Conservation (phyloP, 2,888 invertebrate species). For the Stegophylla sp. region DNA sequence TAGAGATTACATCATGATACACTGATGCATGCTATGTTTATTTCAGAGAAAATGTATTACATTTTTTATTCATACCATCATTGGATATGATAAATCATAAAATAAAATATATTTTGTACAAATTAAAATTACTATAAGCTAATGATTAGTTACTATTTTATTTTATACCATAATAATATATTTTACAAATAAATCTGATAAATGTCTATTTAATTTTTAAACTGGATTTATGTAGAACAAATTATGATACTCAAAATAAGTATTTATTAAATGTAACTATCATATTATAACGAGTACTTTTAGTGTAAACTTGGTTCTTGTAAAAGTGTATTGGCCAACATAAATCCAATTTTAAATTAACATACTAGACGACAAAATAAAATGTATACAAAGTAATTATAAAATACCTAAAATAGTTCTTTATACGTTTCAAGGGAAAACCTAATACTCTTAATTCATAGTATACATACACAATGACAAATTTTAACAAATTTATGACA, state of each 20-base stretch:
- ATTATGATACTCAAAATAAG: not conserved
- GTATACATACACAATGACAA: not conserved
- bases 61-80: not conserved
- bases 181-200: not conserved
- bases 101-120: not conserved
- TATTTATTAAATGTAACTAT: not conserved
- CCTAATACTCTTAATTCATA: conserved; percentile 16
- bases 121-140: not conserved
- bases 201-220: conserved; percentile 5
- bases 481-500: not conserved
- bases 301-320: not conserved
- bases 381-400: not conserved
- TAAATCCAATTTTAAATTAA: conserved; percentile 30
- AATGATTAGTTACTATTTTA: not conserved
- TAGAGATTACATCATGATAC: conserved; percentile 1
- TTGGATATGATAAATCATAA: not conserved
- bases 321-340: not conserved
- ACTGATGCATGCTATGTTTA: not conserved
- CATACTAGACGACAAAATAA: conserved; percentile 2
- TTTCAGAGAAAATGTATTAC: not conserved
- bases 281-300: not conserved
- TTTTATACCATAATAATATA: not conserved
- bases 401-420: conserved; percentile 7
- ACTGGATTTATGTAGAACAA: conserved; percentile 1
- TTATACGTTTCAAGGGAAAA: not conserved